A percentile compares a stretch with the other conserved stretches of the same genome.
Evolutionary conservation across 2,888 invertebrate genomes (phyloP).

Genomic region (Timema cristinae): DNA sequence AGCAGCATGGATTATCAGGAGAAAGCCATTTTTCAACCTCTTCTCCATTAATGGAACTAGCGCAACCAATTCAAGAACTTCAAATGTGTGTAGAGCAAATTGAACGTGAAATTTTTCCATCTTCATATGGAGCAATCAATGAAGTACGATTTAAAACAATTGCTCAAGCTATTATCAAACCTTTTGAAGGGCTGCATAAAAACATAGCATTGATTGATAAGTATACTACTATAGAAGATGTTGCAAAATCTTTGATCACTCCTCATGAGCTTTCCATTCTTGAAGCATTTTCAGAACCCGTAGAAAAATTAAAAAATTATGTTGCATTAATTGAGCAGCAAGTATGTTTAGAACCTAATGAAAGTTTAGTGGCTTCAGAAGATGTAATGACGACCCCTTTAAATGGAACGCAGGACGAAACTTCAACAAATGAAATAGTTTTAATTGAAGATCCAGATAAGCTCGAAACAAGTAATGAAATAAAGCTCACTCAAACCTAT

Average conservation of each 20-base stretch:
- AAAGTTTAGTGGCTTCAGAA: conserved; percentile 8
- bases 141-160: conserved; percentile 5
- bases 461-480: too few species aligned
- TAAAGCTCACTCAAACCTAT: too few species aligned
- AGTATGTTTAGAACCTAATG: conserved; percentile 18
- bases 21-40: background rate
- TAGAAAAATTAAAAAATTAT: conserved; percentile 11
- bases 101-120: conserved; percentile 14
- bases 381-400: background rate
- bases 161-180: conserved; percentile 27
- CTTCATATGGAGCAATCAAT: conserved; percentile 18
- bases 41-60: conserved; percentile 12
- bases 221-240: conserved; percentile 22
- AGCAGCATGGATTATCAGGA: too few species aligned
- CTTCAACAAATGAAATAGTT: too few species aligned
- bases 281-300: conserved; percentile 19
- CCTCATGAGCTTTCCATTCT: conserved; percentile 35
- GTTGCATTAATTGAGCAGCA: conserved; percentile 24
- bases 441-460: too few species aligned
- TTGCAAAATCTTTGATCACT: conserved; percentile 24
- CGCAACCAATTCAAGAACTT: conserved; percentile 21
- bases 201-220: conserved; percentile 29
- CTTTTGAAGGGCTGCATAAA: conserved; percentile 27
- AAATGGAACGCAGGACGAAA: background rate
- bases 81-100: conserved; percentile 16